Evolutionary conservation across 2,797 vertebrate species (phyloP).

Genomic region (Gadopsis marmoratus): DNA sequence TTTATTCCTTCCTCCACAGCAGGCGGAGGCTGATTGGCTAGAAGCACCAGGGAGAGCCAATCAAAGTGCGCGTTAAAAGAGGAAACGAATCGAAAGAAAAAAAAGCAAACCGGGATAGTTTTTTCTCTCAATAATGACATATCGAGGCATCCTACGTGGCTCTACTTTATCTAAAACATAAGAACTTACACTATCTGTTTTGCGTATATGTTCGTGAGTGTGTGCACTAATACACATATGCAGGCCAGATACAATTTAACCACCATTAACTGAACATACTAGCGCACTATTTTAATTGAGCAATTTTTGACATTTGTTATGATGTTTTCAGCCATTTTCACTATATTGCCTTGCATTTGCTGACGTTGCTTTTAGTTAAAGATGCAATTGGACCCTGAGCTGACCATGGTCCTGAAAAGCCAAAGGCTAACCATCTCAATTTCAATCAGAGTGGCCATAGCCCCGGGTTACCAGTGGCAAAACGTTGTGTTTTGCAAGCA

Average conservation of each 20-base stretch:
- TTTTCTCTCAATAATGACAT: not conserved
- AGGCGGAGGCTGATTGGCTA: constrained; percentile 91
- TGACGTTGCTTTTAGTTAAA: not conserved
- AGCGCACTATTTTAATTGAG: not conserved
- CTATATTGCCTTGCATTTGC: not conserved
- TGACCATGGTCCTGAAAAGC: constrained; percentile 70
- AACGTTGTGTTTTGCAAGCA: not conserved
- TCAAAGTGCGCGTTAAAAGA: constrained; percentile 82
- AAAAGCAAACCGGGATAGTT: constrained; percentile 54
- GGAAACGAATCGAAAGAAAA: constrained; percentile 61
- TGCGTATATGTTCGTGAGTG: not conserved
- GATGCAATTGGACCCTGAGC: constrained; percentile 32
- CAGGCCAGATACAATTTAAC: not conserved
- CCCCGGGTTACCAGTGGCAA: not conserved
- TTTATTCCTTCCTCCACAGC: constrained; percentile 96
- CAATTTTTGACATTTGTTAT: not conserved
- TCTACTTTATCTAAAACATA: not conserved
- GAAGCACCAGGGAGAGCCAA: constrained; percentile 82
- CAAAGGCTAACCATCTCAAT: not conserved
- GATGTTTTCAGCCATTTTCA: not conserved
- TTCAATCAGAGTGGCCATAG: not conserved
- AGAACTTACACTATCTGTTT: not conserved
- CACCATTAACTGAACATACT: not conserved
- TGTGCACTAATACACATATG: not conserved
- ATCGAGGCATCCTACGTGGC: constrained; percentile 9